These are phyloP conservation scores for Phylloscopus whistleri DNA, from an alignment of 2,113 vertebrate species.

Conservation along the genomic window DNA sequence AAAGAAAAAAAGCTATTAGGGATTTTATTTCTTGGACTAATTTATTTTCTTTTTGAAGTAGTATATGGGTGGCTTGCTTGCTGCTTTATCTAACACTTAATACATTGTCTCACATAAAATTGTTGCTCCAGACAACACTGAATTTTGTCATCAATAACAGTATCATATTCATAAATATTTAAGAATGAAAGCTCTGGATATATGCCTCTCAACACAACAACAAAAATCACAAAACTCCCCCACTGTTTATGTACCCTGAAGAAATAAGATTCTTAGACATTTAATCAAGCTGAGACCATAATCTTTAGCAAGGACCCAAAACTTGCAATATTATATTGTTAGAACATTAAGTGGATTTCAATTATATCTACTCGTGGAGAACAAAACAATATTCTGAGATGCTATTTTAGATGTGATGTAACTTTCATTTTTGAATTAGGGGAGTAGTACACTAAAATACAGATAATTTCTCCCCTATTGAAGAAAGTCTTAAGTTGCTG, in stretches of 20 bases:
- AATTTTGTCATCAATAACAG: background rate
- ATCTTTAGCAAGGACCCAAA: background rate
- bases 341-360: background rate
- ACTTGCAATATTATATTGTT: background rate
- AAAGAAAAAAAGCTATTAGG: background rate
- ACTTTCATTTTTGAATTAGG: background rate
- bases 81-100: background rate
- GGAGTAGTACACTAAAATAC: background rate
- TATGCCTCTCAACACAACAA: background rate
- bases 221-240: fast-evolving
- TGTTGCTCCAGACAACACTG: background rate
- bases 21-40: background rate
- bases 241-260: background rate
- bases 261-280: background rate
- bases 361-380: background rate
- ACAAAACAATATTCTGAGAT: background rate
- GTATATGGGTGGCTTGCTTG: background rate
- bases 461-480: background rate
- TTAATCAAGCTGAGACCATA: background rate
- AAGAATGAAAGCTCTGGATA: background rate
- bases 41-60: background rate
- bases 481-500: fast-evolving
- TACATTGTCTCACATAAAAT: background rate
- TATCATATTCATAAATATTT: background rate
- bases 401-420: background rate